Conservation (phyloP, 2,113 vertebrate genomes). For the Colossoma macropomum region DNA sequence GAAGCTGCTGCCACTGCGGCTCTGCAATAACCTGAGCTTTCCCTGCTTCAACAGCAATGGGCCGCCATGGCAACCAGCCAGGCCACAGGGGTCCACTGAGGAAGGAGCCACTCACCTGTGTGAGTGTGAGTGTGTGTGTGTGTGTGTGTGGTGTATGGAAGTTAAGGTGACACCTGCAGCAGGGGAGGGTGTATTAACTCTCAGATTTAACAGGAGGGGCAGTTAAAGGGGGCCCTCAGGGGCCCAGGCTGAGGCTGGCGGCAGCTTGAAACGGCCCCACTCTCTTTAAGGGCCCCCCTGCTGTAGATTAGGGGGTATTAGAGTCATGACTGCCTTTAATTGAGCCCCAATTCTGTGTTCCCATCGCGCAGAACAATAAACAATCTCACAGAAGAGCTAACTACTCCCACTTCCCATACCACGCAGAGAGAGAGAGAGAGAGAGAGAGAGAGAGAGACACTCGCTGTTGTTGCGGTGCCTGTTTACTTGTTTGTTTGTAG, state of each 20-base stretch:
- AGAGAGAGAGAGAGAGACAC: background rate
- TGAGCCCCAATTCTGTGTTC: slow-evolving; percentile 57
- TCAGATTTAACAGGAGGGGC: slow-evolving; percentile 50
- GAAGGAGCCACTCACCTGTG: slow-evolving; percentile 45
- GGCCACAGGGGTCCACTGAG: slow-evolving; percentile 38
- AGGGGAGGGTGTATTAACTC: slow-evolving; percentile 38
- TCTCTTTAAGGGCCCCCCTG: slow-evolving; percentile 61
- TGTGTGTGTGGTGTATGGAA: background rate
- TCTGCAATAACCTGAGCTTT: slow-evolving; percentile 36
- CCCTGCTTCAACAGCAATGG: slow-evolving; percentile 39
- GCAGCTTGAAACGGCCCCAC: slow-evolving; percentile 44
- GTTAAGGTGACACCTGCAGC: slow-evolving; percentile 50
- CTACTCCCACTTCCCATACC: slow-evolving; percentile 48
- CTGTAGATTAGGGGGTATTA: slow-evolving; percentile 63
- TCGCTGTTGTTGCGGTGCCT: slow-evolving; percentile 13
- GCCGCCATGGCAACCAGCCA: slow-evolving; percentile 38
- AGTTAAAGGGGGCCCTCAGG: slow-evolving; percentile 32
- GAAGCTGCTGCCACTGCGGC: slow-evolving; percentile 38
- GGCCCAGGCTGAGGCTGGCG: slow-evolving; percentile 31
- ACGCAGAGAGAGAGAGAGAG: background rate
- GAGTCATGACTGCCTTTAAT: slow-evolving; percentile 61
- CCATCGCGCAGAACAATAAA: slow-evolving; percentile 63
- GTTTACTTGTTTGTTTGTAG: slow-evolving; percentile 55
- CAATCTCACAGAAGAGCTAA: slow-evolving; percentile 50
- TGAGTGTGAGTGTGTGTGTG: slow-evolving; percentile 24